Percentiles rank a stretch among this genome's conserved stretches.
phyloP scores from a whole-genome alignment of 2,797 vertebrate genomes.

The Somateria mollissima region DNA sequence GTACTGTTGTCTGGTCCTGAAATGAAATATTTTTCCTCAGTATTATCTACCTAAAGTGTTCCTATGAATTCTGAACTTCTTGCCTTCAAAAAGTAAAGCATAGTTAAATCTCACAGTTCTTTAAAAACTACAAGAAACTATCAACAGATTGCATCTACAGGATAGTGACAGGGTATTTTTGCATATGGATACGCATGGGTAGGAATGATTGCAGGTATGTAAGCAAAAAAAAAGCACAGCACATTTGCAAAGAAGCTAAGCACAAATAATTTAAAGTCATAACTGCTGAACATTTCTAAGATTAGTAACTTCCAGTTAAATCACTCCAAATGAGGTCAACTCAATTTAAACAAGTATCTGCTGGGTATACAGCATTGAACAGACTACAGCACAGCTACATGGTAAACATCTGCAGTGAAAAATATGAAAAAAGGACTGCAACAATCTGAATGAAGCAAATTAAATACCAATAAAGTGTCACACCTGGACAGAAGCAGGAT shows the following conservation, averaged over 20 bases:
- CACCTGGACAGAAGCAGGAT: slow-evolving; percentile 98
- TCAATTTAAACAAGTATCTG: slow-evolving; percentile 36
- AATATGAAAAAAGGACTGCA: slow-evolving; percentile 61
- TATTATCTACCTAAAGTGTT: slow-evolving; percentile 72
- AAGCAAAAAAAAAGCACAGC: slow-evolving; percentile 70
- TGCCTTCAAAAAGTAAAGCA: slow-evolving; percentile 71
- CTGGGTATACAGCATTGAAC: slow-evolving; percentile 34
- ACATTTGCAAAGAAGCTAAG: slow-evolving; percentile 74
- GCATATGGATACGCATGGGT: slow-evolving; percentile 54
- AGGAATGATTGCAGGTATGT: slow-evolving; percentile 73
- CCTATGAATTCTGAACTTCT: slow-evolving; percentile 66
- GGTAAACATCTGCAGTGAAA: slow-evolving; percentile 64
- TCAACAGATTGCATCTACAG: slow-evolving; percentile 27
- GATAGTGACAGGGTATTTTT: slow-evolving; percentile 59
- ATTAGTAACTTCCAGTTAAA: slow-evolving; percentile 21
- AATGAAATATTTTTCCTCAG: slow-evolving; percentile 81
- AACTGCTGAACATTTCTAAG: not conserved
- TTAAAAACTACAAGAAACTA: slow-evolving; percentile 47
- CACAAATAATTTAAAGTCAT: slow-evolving; percentile 44
- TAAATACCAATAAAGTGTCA: slow-evolving; percentile 86
- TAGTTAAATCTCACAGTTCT: slow-evolving; percentile 41
- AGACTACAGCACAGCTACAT: slow-evolving; percentile 55
- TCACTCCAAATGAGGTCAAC: slow-evolving; percentile 25
- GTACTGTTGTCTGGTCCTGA: slow-evolving; percentile 95
- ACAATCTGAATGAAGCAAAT: slow-evolving; percentile 81